Percentiles rank a stretch among this genome's conserved stretches.
Conservation (phyloP, 2,888 invertebrate species). For the Epistrophe eligans region DNA sequence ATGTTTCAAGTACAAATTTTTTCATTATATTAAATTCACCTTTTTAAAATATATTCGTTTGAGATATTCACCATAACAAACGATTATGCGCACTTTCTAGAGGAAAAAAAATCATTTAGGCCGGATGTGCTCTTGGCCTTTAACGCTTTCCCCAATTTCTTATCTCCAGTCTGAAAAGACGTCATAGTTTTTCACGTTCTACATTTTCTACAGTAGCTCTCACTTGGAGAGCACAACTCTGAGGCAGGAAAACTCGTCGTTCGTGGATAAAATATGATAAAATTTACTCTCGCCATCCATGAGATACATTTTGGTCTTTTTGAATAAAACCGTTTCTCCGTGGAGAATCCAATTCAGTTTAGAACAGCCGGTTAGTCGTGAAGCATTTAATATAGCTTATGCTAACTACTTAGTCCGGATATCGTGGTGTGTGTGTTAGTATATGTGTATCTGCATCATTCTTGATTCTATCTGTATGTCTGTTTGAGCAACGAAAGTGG, state of each 20-base stretch:
- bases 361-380: constrained; percentile 73
- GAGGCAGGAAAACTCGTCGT: constrained; percentile 22
- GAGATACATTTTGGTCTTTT: constrained; percentile 71
- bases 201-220: constrained; percentile 15
- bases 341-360: constrained; percentile 69
- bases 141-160: constrained; percentile 1
- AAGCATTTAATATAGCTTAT: constrained; percentile 61
- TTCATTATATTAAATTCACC: constrained; percentile 8
- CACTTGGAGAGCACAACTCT: constrained; percentile 45
- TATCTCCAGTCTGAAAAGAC: constrained; percentile 68
- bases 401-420: constrained; percentile 45
- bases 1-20: constrained; percentile 17
- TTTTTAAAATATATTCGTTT: not conserved
- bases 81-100: constrained; percentile 1
- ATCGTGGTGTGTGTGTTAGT: constrained; percentile 54
- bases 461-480: constrained; percentile 3
- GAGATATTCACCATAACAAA: constrained; percentile 2
- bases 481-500: constrained; percentile 11
- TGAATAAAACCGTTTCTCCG: constrained; percentile 64
- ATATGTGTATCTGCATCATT: constrained; percentile 24
- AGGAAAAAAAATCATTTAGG: not conserved
- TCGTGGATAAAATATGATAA: not conserved
- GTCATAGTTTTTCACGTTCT: constrained; percentile 64
- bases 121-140: constrained; percentile 23
- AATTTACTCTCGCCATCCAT: not conserved